These are phyloP conservation scores for Mobula hypostoma DNA, from an alignment of 2,113 vertebrate genomes.

Conservation along the genomic window DNA sequence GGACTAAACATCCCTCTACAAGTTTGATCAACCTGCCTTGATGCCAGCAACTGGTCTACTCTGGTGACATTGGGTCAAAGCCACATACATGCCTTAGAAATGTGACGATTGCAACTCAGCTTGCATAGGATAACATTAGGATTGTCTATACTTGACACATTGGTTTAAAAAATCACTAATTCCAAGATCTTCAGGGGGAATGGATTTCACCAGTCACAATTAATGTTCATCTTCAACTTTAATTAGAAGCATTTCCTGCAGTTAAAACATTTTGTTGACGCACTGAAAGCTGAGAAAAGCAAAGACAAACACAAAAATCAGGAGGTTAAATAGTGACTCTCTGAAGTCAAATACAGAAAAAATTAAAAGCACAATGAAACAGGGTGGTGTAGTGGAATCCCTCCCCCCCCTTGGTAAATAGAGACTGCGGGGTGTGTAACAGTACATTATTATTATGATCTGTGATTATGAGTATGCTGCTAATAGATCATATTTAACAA, in stretches of 20 bases:
- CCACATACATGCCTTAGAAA: conserved; percentile 5
- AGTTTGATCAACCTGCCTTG: conserved; percentile 1
- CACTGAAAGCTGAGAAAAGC: background rate
- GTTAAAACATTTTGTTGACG: background rate
- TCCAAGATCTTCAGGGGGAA: conserved; percentile 10
- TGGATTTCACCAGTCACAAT: conserved; percentile 28
- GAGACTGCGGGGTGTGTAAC: background rate
- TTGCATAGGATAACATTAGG: conserved; percentile 9
- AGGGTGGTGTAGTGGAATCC: background rate
- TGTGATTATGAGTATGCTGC: background rate
- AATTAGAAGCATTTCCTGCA: conserved; percentile 20
- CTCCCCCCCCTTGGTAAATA: background rate
- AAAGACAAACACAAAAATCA: background rate
- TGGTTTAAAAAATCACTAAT: background rate
- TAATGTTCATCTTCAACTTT: conserved; percentile 11
- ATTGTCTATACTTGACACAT: conserved; percentile 11
- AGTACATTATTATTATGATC: background rate
- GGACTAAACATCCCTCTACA: background rate
- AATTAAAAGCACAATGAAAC: background rate
- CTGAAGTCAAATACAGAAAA: background rate
- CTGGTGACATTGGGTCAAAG: conserved; percentile 17
- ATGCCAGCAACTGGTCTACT: conserved; percentile 21
- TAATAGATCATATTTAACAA: background rate
- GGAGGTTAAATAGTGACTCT: background rate
- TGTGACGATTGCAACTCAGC: conserved; percentile 4